A percentile compares a stretch with the other conserved stretches of the same genome.
phyloP scores from a whole-genome alignment of 2,797 vertebrate species.

The Bufotes viridis region DNA sequence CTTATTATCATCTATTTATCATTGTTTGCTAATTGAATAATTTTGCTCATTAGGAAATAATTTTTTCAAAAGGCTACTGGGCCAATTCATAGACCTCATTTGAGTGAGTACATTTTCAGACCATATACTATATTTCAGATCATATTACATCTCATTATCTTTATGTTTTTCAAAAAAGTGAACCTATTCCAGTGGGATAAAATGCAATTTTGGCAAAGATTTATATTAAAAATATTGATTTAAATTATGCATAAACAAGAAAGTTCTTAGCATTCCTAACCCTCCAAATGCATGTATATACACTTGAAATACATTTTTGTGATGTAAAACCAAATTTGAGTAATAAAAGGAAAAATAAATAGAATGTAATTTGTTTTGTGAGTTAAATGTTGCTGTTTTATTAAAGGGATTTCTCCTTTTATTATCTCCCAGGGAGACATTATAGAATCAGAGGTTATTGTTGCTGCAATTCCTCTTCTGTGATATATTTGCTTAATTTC shows the following conservation, averaged over 20 bases:
- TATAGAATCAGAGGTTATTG: slow-evolving; percentile 8
- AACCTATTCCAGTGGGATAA: background rate
- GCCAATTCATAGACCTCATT: background rate
- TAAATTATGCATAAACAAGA: too few species aligned
- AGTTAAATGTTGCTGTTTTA: background rate
- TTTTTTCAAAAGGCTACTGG: background rate
- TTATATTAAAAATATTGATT: too few species aligned
- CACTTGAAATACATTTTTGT: background rate
- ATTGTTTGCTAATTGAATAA: slow-evolving; percentile 15
- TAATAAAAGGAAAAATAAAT: background rate
- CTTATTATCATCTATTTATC: slow-evolving; percentile 1
- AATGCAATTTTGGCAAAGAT: background rate
- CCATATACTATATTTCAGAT: background rate
- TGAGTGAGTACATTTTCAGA: background rate
- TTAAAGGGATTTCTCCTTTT: slow-evolving; percentile 1
- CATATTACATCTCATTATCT: too few species aligned
- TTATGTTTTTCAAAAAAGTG: too few species aligned
- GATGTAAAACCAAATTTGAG: background rate
- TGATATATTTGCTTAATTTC: slow-evolving; percentile 21
- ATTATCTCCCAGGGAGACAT: background rate
- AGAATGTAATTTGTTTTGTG: background rate
- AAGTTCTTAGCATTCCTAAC: too few species aligned
- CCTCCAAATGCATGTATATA: too few species aligned
- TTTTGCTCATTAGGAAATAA: background rate
- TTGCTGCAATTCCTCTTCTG: background rate